Evolutionary conservation across 64 coral and sea anemone genomes (phyloP), one percentile per base, ranked within the genome.

Genomic region (Pocillopora verrucosa): DNA sequence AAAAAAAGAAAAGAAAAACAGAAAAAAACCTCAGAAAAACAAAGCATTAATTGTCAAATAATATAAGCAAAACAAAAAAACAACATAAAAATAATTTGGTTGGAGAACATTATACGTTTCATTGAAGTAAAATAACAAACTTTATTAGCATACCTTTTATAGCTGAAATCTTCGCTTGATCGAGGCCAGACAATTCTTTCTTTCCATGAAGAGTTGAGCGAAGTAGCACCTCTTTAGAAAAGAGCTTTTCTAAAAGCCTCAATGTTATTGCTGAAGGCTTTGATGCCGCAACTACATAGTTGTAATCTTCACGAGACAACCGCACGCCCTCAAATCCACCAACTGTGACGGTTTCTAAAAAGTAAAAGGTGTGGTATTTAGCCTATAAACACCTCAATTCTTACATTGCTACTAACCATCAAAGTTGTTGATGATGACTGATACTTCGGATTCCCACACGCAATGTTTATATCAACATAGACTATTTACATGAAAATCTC

Each of bases 241-340:
- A 77, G 1, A 56, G 45, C 9, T 77, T 77, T 37, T 77, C 76
- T 20, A 41, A 14, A 14, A 58, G 56, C 10, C 76, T 16, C 10
- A 77, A 37, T 4, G 76, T 41, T 37, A 77, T 77, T 22, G 16
- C 76, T 77, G 76, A 77, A 22, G 76, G 76, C 56, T 77, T 77
- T 10, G 76, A 77, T 57, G 76, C 76, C 56, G 41, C 76, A 10
- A 56, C n/a, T 5, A 56, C 16, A 16, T n/a, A 77, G 11, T 10
- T 22, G 41, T 20, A 77, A 19, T 56, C 75, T 10, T 77, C 56
- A 10, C 15, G 22, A 15, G 15, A 36, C 17, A 77, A 41, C 45
- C 37, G 41, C 17, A 77, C 75, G 41, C 20, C 56, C 17, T 9
- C 75, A 56, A 15, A 77, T 20, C 75, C 75, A 77, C 45, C 75